Conservation (phyloP, 2,113 vertebrate species). For the Hyperopisus bebe region DNA sequence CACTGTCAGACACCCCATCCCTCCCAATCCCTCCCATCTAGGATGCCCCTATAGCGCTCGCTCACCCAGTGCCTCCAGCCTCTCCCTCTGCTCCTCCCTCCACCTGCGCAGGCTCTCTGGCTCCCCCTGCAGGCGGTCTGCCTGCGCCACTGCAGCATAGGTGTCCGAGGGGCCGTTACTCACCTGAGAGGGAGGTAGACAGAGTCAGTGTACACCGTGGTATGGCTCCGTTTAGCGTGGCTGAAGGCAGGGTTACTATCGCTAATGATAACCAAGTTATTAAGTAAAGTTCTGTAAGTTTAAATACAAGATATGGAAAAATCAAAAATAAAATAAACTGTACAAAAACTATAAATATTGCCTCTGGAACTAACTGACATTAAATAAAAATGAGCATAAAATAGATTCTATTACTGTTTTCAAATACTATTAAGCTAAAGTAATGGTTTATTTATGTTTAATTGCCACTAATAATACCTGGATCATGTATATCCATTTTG, state of each 20-base stretch:
- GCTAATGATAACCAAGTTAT: not conserved
- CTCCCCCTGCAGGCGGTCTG: constrained; percentile 82
- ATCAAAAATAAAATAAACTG: not conserved
- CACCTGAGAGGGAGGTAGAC: constrained; percentile 60
- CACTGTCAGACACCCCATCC: not conserved
- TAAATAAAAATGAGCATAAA: not conserved
- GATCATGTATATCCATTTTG: not conserved
- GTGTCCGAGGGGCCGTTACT: constrained; percentile 83
- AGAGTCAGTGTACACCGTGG: not conserved
- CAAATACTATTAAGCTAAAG: not conserved
- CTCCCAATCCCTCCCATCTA: not conserved
- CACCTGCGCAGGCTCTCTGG: constrained; percentile 94
- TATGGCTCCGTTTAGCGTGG: not conserved
- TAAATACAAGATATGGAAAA: not conserved
- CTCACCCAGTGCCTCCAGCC: constrained; percentile 84
- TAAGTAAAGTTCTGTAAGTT: not conserved
- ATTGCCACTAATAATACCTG: not conserved
- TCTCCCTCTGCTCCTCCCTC: constrained; percentile 87
- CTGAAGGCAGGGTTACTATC: not conserved
- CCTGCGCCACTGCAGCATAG: constrained; percentile 82
- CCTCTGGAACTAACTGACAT: not conserved
- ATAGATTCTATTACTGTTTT: not conserved
- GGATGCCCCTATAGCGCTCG: not conserved
- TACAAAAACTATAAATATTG: not conserved
- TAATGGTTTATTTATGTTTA: not conserved